Evolutionary conservation across 2,888 invertebrate species (phyloP).

Genomic region (Emmelina monodactyla): DNA sequence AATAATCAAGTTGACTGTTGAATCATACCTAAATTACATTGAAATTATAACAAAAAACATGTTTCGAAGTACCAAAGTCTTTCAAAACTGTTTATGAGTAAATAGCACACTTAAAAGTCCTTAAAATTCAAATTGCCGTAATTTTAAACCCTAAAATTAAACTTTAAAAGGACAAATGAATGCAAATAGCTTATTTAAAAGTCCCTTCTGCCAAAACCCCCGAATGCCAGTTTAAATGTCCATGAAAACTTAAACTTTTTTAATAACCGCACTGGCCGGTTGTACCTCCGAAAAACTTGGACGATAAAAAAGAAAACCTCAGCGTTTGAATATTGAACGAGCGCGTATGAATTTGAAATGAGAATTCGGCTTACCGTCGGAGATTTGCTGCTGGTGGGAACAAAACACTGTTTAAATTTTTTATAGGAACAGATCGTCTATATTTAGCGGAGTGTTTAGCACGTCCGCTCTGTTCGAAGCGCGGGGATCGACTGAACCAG

Average conservation of each 20-base stretch:
- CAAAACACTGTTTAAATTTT: constrained; percentile 26
- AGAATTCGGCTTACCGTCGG: constrained; percentile 6
- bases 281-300: constrained; percentile 41
- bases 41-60: too few species aligned
- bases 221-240: constrained; percentile 32
- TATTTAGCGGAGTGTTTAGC: constrained; percentile 13
- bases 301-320: constrained; percentile 28
- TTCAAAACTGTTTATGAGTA: too few species aligned
- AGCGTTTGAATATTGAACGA: constrained; percentile 26
- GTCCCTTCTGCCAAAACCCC: too few species aligned
- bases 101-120: too few species aligned
- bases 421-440: constrained; percentile 5
- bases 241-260: constrained; percentile 40
- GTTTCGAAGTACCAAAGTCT: too few species aligned
- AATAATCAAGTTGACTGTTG: too few species aligned
- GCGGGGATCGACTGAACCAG: constrained; percentile 5
- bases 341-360: constrained; percentile 19
- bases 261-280: constrained; percentile 36
- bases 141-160: too few species aligned
- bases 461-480: constrained; percentile 19
- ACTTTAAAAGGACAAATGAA: too few species aligned
- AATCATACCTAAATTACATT: too few species aligned
- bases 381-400: background rate
- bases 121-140: too few species aligned
- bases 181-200: too few species aligned